These are phyloP conservation scores for Luperina testacea DNA, from an alignment of 2,888 invertebrate species.

Conservation along the genomic window DNA sequence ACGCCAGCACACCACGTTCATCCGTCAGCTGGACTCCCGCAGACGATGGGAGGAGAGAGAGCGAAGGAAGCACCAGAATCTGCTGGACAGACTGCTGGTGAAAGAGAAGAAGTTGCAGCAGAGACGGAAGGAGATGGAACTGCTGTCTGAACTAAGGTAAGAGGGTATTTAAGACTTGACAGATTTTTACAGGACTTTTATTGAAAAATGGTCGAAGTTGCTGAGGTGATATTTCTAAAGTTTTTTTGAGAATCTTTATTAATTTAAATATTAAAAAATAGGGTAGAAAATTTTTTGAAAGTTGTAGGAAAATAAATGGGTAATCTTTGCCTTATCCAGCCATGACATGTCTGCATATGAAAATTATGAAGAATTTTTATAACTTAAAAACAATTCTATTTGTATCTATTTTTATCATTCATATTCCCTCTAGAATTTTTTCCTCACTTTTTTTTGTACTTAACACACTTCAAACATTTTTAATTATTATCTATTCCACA, in stretches of 20 bases:
- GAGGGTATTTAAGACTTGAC: neutral
- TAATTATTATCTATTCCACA: neutral
- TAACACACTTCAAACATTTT: neutral
- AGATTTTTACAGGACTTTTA: neutral
- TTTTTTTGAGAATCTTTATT: too few relatives aligned
- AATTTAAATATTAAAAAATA: too few relatives aligned
- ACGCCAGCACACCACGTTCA: constrained; percentile 96
- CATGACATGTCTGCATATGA: too few relatives aligned
- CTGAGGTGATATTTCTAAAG: too few relatives aligned
- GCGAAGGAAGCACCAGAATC: constrained; percentile 92
- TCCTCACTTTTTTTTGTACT: neutral
- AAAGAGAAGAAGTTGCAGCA: constrained; percentile 95
- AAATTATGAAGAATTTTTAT: neutral
- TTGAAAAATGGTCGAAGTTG: neutral
- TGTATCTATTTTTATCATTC: neutral
- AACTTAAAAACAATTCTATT: too few relatives aligned
- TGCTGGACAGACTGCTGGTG: constrained; percentile 95
- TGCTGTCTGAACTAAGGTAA: constrained; percentile 91
- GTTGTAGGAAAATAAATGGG: too few relatives aligned
- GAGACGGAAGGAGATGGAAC: constrained; percentile 92
- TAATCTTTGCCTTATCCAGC: neutral
- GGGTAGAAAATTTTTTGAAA: too few relatives aligned
- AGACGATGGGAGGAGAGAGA: constrained; percentile 97
- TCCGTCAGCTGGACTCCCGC: constrained; percentile 96
- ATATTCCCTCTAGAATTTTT: neutral